phyloP scores from a whole-genome alignment of 2,113 vertebrate genomes.

The Notarius quadriscutis region DNA sequence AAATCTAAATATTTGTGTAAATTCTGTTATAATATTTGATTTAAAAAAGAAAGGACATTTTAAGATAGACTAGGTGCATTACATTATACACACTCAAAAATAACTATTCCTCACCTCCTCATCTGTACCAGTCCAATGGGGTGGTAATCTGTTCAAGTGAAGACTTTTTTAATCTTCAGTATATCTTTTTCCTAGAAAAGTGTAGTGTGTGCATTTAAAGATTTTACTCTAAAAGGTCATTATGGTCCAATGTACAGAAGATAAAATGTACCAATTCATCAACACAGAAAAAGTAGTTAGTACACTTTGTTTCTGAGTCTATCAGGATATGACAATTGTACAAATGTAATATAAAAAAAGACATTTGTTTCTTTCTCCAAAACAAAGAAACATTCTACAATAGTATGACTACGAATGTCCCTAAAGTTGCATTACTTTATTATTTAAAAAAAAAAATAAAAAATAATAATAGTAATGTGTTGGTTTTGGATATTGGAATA shows the following conservation, averaged over 20 bases:
- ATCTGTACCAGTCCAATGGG: background rate
- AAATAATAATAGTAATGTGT: background rate
- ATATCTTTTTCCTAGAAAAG: background rate
- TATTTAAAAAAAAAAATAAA: background rate
- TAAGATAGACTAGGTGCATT: background rate
- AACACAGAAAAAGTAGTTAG: background rate
- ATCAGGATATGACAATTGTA: background rate
- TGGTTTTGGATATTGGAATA: background rate
- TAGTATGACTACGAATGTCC: background rate
- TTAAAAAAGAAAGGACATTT: background rate
- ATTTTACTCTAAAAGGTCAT: background rate
- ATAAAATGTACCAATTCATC: background rate
- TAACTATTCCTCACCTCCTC: background rate
- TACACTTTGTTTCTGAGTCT: background rate
- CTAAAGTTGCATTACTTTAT: background rate
- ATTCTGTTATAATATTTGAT: background rate
- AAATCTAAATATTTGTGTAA: background rate
- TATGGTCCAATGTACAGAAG: background rate
- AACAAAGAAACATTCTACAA: background rate
- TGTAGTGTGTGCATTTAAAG: background rate
- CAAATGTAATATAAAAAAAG: background rate
- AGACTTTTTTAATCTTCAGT: background rate
- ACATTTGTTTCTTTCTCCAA: background rate
- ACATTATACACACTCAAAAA: background rate
- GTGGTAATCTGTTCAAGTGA: background rate